These are phyloP conservation scores for Sebastiscus tertius DNA, from an alignment of 2,797 vertebrate genomes.

Conservation along the genomic window DNA sequence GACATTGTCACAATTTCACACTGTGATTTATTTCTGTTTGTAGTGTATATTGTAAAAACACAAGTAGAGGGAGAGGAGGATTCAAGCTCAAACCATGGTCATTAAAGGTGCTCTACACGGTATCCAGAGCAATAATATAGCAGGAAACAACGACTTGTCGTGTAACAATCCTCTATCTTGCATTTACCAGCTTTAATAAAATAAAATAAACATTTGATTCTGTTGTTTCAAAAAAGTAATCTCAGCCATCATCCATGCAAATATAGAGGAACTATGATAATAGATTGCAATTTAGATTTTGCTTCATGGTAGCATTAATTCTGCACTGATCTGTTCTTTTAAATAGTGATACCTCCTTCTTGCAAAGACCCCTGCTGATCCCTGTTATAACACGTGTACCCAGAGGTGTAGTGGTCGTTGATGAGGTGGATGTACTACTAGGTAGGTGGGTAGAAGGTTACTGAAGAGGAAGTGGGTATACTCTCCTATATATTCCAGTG, in stretches of 20 bases:
- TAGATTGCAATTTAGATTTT: background rate
- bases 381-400: background rate
- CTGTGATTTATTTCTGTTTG: background rate
- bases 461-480: no score
- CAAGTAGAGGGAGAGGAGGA: background rate
- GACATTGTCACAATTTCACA: background rate
- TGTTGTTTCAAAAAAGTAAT: background rate
- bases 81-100: background rate
- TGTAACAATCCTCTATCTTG: no score
- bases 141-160: background rate
- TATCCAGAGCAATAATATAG: no score
- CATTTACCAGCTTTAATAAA: background rate
- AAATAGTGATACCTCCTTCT: background rate
- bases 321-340: background rate
- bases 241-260: background rate
- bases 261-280: background rate
- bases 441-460: no score
- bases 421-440: no score
- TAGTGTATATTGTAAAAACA: background rate
- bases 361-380: background rate
- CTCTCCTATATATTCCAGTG: no score
- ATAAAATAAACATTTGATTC: background rate
- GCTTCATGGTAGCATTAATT: background rate
- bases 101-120: background rate
- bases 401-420: no score